Percentiles rank a stretch among this genome's conserved stretches.
phyloP scores from a whole-genome alignment of 2,113 vertebrate genomes.

The Lanius collurio region DNA sequence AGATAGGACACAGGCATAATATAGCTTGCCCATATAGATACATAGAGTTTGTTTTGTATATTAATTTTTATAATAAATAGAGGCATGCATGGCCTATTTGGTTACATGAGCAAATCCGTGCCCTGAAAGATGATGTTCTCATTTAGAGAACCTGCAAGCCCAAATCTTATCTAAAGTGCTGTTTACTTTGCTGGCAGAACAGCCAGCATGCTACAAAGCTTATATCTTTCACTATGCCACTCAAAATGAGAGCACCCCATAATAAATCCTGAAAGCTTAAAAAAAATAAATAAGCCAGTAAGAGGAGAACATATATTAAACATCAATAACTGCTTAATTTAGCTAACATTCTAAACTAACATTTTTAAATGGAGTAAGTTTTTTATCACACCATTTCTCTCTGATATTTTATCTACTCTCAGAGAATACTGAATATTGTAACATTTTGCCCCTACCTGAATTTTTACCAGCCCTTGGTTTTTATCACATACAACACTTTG shows the following conservation, averaged over 20 bases:
- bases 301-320: constrained; percentile 1
- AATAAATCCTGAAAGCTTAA: neutral
- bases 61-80: constrained; percentile 53
- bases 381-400: neutral
- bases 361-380: neutral
- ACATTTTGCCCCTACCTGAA: constrained; percentile 6
- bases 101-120: constrained; percentile 35
- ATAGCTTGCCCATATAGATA: constrained; percentile 6
- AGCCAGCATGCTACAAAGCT: neutral
- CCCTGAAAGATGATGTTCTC: constrained; percentile 55
- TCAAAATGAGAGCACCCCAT: constrained; percentile 12
- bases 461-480: neutral
- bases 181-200: constrained; percentile 39
- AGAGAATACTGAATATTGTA: neutral
- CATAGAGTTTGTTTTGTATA: constrained; percentile 7
- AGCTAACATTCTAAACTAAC: neutral
- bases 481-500: neutral
- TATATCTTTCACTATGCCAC: constrained; percentile 14
- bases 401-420: neutral
- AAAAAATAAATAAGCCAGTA: neutral
- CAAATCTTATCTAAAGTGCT: constrained; percentile 43
- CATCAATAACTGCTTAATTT: constrained; percentile 45
- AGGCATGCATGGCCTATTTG: constrained; percentile 15
- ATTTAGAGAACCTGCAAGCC: constrained; percentile 41
- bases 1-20: neutral